A percentile compares a stretch with the other conserved stretches of the same genome.
These are phyloP conservation scores for Pipistrellus pipistrellus DNA, from an alignment of 2,797 vertebrate species.

Conservation along the genomic window DNA sequence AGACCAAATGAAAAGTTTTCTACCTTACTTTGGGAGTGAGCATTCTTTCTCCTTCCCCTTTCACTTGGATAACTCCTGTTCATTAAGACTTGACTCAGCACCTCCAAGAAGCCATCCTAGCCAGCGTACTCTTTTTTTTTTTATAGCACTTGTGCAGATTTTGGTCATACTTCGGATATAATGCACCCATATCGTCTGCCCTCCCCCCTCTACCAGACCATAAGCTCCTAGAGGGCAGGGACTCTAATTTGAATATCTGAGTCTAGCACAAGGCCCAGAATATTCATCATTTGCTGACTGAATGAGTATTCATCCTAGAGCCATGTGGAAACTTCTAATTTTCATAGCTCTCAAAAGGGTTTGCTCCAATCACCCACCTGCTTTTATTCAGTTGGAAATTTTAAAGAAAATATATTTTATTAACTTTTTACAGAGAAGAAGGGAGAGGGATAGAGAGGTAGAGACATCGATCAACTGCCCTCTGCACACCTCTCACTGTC, in stretches of 20 bases:
- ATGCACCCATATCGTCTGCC: background rate
- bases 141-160: background rate
- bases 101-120: background rate
- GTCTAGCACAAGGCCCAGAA: background rate
- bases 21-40: background rate
- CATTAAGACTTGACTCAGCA: background rate
- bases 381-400: background rate
- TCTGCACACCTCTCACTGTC: too few species aligned
- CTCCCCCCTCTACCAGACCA: background rate
- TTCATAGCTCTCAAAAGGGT: background rate
- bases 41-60: constrained; percentile 7
- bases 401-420: too few species aligned
- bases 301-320: constrained; percentile 18
- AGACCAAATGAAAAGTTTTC: constrained; percentile 40
- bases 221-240: background rate
- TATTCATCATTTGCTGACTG: background rate
- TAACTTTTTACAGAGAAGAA: too few species aligned
- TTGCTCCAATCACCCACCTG: background rate
- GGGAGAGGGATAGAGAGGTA: too few species aligned
- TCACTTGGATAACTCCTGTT: constrained; percentile 16
- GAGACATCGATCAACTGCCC: too few species aligned
- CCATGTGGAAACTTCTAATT: constrained; percentile 16
- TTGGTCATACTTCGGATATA: background rate
- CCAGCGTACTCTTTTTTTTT: background rate
- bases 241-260: background rate